A percentile compares a stretch with the other conserved stretches of the same genome.
phyloP scores from a whole-genome alignment of 2,797 vertebrate species.

The Poecilia picta region DNA sequence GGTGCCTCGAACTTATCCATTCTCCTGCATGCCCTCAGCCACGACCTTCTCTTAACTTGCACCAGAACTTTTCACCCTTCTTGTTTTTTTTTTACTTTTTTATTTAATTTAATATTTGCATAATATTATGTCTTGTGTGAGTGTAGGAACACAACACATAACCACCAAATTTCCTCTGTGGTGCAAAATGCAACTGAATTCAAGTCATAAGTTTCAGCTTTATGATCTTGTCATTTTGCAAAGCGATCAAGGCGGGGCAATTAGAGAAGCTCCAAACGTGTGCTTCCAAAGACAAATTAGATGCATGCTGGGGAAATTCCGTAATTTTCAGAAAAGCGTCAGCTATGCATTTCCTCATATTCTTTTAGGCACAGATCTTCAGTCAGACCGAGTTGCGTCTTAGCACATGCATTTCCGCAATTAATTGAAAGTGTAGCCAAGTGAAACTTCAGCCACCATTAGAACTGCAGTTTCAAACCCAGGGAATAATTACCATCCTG shows the following conservation, averaged over 20 bases:
- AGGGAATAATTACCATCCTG: slow-evolving; percentile 59
- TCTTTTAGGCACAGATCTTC: slow-evolving; percentile 32
- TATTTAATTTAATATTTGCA: not conserved
- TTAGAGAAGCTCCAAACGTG: slow-evolving; percentile 23
- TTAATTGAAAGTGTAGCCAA: slow-evolving; percentile 59
- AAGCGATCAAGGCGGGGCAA: slow-evolving; percentile 31
- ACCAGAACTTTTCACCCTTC: slow-evolving; percentile 35
- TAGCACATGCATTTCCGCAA: slow-evolving; percentile 37
- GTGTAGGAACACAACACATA: not conserved
- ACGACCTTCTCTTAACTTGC: slow-evolving; percentile 66
- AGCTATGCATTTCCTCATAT: slow-evolving; percentile 40
- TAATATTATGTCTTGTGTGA: not conserved
- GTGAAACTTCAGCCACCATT: slow-evolving; percentile 32
- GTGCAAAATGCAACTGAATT: not conserved
- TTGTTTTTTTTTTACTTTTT: not conserved
- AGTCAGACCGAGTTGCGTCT: slow-evolving; percentile 41
- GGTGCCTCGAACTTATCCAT: slow-evolving; percentile 60
- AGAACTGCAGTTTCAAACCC: slow-evolving; percentile 29
- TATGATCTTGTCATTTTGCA: slow-evolving; percentile 23
- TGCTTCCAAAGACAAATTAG: slow-evolving; percentile 28
- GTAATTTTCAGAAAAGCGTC: slow-evolving; percentile 46
- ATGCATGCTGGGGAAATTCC: slow-evolving; percentile 42
- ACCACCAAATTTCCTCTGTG: not conserved
- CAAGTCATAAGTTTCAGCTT: slow-evolving; percentile 3
- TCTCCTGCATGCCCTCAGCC: slow-evolving; percentile 56